A percentile compares a stretch with the other conserved stretches of the same genome.
These are phyloP conservation scores for Podarcis cretensis DNA, from an alignment of 2,113 vertebrate species.

Conservation along the genomic window DNA sequence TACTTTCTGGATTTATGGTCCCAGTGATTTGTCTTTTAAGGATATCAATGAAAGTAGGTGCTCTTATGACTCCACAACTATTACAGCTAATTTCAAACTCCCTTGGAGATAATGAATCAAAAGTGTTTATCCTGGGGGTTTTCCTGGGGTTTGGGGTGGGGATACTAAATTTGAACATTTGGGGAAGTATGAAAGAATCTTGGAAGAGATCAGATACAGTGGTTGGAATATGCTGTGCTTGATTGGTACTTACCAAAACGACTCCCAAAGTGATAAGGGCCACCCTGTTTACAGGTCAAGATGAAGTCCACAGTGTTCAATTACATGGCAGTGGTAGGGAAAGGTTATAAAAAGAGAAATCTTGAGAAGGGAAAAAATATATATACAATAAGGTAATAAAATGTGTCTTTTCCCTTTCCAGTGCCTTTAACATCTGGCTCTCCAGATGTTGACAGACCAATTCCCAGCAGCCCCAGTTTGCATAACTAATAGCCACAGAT, in stretches of 20 bases:
- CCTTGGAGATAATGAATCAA: neutral
- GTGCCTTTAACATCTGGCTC: neutral
- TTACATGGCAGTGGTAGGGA: constrained; percentile 32
- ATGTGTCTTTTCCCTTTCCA: neutral
- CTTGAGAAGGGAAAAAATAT: neutral
- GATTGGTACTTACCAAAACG: constrained; percentile 19
- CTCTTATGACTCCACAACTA: neutral
- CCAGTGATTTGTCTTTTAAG: constrained; percentile 25
- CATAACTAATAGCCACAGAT: neutral
- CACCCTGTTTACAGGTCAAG: constrained; percentile 28
- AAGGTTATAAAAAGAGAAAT: constrained; percentile 14
- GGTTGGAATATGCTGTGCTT: constrained; percentile 33
- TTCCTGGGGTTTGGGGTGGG: too few species aligned
- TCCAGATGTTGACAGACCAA: too few species aligned
- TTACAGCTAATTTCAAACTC: constrained; percentile 15
- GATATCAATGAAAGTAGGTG: constrained; percentile 5
- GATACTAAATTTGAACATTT: constrained; percentile 36
- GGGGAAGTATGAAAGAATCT: neutral
- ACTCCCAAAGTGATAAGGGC: constrained; percentile 32
- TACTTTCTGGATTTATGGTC: constrained; percentile 22
- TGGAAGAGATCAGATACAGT: constrained; percentile 5
- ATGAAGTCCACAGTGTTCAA: constrained; percentile 28
- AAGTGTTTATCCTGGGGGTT: neutral
- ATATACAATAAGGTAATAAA: neutral
- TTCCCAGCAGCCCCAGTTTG: neutral